phyloP scores from a whole-genome alignment of 2,797 vertebrate genomes.

The Forpus xanthops region DNA sequence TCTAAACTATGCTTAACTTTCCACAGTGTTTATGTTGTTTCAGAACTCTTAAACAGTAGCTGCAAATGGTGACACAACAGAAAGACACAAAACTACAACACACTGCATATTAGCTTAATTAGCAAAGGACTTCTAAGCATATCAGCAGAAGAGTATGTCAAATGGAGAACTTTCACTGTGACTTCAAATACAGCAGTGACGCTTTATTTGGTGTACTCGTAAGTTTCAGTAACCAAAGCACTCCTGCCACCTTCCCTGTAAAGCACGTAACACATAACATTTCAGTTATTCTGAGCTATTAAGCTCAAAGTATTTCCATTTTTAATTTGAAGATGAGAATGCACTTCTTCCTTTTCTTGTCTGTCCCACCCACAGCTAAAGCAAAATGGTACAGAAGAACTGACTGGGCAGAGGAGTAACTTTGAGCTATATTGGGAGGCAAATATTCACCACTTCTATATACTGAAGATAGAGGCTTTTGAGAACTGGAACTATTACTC shows the following conservation, averaged over 20 bases:
- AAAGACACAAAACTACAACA: not conserved
- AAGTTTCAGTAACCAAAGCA: not conserved
- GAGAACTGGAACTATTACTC: not conserved
- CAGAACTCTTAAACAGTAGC: not conserved
- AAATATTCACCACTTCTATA: not conserved
- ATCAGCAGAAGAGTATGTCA: not conserved
- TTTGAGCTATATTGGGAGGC: not conserved
- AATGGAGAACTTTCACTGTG: not conserved
- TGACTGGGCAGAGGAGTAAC: not conserved
- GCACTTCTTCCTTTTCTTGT: not conserved
- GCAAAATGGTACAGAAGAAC: not conserved
- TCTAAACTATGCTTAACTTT: constrained; percentile 15
- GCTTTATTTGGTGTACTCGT: not conserved
- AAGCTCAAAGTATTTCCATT: not conserved
- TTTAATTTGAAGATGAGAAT: not conserved
- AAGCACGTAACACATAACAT: not conserved
- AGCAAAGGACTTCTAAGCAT: not conserved
- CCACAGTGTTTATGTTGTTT: not conserved
- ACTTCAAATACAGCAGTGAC: not conserved
- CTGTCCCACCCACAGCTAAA: not conserved
- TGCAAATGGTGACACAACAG: not conserved
- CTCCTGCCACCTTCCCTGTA: not conserved
- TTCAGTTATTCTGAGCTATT: not conserved
- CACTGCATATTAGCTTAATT: not conserved
- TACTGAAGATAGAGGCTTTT: not conserved